Evolutionary conservation across 2,888 invertebrate species (phyloP).

Genomic region (Serrognathus titanus): DNA sequence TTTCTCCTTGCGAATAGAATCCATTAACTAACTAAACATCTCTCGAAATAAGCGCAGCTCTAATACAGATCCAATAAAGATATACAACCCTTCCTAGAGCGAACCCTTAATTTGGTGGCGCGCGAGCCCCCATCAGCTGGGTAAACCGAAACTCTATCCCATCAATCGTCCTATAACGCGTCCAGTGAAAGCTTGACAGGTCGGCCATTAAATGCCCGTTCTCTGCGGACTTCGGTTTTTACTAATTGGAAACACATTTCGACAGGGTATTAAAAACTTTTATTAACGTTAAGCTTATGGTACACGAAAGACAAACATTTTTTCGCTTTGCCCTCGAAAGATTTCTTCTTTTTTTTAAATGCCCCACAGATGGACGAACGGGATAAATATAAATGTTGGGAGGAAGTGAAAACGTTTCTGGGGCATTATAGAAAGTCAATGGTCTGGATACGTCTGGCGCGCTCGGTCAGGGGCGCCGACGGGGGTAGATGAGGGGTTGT

Average conservation of each 20-base stretch:
- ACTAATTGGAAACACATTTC: neutral
- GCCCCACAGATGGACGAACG: too few species aligned
- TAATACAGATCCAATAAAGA: conserved; percentile 21
- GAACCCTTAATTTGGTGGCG: conserved; percentile 15
- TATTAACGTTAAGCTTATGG: too few species aligned
- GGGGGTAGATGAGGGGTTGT: conserved; percentile 23
- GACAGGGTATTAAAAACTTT: too few species aligned
- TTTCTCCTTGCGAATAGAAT: neutral
- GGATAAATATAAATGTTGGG: too few species aligned
- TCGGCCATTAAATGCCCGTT: conserved; percentile 3
- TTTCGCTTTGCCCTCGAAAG: too few species aligned
- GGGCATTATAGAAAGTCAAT: conserved; percentile 4
- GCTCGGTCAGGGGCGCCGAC: conserved; percentile 20
- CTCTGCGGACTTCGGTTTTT: neutral
- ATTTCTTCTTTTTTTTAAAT: too few species aligned
- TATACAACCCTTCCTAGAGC: conserved; percentile 22
- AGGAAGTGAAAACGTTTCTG: neutral
- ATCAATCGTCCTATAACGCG: conserved; percentile 16
- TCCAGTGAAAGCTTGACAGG: conserved; percentile 5
- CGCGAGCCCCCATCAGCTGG: conserved; percentile 10
- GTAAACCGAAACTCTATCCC: conserved; percentile 16
- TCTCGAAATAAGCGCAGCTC: conserved; percentile 15
- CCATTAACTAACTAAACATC: conserved; percentile 26
- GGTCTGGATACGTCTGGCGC: conserved; percentile 9
- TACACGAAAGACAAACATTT: too few species aligned